Evolutionary conservation across 2,797 vertebrate species (phyloP).

Genomic region (Acanthornis magna): DNA sequence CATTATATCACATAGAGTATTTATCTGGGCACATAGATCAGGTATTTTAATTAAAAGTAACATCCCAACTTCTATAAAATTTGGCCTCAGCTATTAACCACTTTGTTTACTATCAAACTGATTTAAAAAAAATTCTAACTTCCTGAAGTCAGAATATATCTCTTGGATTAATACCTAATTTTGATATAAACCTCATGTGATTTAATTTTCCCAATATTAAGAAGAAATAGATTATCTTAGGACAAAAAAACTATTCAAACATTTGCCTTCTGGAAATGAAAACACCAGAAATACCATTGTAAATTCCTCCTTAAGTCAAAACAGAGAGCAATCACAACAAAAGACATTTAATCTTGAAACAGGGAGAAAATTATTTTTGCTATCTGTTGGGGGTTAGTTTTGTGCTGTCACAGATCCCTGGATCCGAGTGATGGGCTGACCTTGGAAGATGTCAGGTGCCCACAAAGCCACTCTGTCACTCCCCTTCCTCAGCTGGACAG

Average conservation of each 20-base stretch:
- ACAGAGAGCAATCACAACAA: not conserved
- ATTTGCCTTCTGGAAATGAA: not conserved
- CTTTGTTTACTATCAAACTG: not conserved
- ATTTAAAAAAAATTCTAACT: not conserved
- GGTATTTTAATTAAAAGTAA: slow-evolving; percentile 24
- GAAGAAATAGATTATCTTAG: not conserved
- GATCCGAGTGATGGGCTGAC: not conserved
- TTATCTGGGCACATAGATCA: slow-evolving; percentile 23
- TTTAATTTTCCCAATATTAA: not conserved
- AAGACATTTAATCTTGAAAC: not conserved
- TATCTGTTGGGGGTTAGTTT: not conserved
- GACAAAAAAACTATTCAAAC: not conserved
- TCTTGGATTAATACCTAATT: not conserved
- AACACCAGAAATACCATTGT: not conserved
- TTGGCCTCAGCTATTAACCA: not conserved
- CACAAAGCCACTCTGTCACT: not conserved
- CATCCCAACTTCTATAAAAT: not conserved
- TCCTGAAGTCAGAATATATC: not conserved
- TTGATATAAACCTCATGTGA: accelerated
- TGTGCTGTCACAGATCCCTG: not conserved
- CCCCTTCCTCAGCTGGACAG: not conserved
- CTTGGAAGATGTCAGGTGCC: not conserved
- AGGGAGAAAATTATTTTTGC: not conserved
- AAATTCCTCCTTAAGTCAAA: not conserved
- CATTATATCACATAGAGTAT: not conserved